These are phyloP conservation scores for Chironomus riparius DNA, from an alignment of 2,888 invertebrate species.

Conservation along the genomic window DNA sequence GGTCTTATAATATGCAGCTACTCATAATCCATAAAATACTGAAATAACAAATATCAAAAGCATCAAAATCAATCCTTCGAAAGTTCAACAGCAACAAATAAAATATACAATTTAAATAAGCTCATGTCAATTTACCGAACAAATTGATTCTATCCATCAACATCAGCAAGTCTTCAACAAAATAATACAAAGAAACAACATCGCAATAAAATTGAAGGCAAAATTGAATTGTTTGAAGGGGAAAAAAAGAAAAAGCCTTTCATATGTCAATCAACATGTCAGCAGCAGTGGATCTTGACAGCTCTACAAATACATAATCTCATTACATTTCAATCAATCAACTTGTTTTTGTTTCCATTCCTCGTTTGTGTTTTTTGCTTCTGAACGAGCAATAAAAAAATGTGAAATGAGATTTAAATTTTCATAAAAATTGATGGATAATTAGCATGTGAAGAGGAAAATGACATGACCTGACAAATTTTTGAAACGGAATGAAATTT, in stretches of 20 bases:
- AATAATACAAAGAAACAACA: background rate
- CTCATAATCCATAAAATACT: too few relatives aligned
- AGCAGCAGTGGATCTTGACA: background rate
- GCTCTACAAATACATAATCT: slow-evolving; percentile 7
- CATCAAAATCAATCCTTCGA: too few relatives aligned
- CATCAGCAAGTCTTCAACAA: too few relatives aligned
- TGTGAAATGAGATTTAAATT: background rate
- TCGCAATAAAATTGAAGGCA: background rate
- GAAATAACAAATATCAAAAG: too few relatives aligned
- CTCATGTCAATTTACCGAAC: too few relatives aligned
- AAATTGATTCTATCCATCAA: too few relatives aligned
- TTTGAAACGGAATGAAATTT: background rate
- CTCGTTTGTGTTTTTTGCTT: background rate
- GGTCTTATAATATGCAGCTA: too few relatives aligned
- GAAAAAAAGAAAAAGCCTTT: slow-evolving; percentile 14
- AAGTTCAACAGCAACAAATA: too few relatives aligned
- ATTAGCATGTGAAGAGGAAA: slow-evolving; percentile 6
- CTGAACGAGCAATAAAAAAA: background rate
- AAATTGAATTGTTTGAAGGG: slow-evolving; percentile 15
- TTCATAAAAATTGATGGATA: background rate
- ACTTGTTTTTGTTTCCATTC: background rate
- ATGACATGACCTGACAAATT: background rate
- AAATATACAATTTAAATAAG: too few relatives aligned
- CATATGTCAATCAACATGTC: slow-evolving; percentile 22
- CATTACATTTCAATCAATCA: slow-evolving; percentile 24